Evolutionary conservation across 2,113 vertebrate genomes (phyloP).

Genomic region (Hippopotamus amphibius): DNA sequence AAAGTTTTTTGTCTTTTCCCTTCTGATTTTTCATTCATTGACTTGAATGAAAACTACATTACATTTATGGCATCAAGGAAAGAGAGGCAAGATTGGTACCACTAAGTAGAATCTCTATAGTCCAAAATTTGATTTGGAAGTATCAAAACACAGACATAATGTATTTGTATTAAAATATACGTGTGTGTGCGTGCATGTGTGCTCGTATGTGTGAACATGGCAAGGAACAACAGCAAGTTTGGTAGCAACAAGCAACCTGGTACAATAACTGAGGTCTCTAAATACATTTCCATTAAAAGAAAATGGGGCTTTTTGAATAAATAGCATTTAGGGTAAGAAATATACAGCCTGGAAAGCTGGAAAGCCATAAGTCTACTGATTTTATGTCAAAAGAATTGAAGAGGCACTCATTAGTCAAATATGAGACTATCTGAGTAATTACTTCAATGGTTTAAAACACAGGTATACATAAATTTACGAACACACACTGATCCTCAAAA

Average conservation of each 20-base stretch:
- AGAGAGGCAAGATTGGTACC: background rate
- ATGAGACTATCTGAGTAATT: background rate
- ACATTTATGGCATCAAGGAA: background rate
- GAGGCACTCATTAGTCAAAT: background rate
- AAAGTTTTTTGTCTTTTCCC: background rate
- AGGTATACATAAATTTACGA: background rate
- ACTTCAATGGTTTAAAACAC: background rate
- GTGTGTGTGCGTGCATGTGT: background rate
- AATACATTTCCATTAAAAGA: background rate
- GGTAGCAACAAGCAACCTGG: background rate
- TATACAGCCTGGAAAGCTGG: background rate
- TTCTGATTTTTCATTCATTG: background rate
- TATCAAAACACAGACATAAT: background rate
- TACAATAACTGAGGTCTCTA: background rate
- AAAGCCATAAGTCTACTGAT: background rate
- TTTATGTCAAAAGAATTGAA: background rate
- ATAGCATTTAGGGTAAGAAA: background rate
- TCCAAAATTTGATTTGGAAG: background rate
- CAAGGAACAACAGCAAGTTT: background rate
- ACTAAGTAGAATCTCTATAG: background rate
- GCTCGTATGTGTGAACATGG: background rate
- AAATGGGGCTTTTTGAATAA: background rate
- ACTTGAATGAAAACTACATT: background rate
- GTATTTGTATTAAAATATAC: background rate
- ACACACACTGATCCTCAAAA: background rate